A percentile compares a stretch with the other conserved stretches of the same genome.
phyloP scores from a whole-genome alignment of 2,113 vertebrate species.

The Bos indicus region DNA sequence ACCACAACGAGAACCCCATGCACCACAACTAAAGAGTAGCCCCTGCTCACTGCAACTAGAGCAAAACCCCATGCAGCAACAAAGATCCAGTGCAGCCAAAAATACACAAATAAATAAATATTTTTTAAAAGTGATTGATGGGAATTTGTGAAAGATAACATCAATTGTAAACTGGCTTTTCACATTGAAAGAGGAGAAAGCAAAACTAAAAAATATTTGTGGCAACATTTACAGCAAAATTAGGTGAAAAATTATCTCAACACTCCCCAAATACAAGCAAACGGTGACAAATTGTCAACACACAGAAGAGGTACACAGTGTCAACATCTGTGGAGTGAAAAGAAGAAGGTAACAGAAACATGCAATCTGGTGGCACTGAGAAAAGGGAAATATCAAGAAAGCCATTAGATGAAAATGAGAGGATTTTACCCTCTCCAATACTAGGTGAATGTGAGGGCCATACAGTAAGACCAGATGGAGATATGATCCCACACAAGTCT shows the following conservation, averaged over 20 bases:
- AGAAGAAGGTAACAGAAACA: not conserved
- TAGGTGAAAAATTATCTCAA: not conserved
- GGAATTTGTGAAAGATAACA: not conserved
- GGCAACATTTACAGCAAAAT: not conserved
- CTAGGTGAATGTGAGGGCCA: not conserved
- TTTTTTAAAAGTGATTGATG: not conserved
- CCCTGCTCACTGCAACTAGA: not conserved
- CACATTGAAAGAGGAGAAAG: not conserved
- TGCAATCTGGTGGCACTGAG: not conserved
- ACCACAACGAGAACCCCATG: not conserved
- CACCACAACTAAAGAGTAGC: not conserved
- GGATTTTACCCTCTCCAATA: not conserved
- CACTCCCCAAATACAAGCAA: not conserved
- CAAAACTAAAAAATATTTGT: not conserved
- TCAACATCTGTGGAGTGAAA: not conserved
- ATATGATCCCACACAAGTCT: not conserved
- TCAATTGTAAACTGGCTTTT: not conserved
- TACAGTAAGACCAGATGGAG: not conserved
- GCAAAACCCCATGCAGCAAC: not conserved
- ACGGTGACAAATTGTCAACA: not conserved
- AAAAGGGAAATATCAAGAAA: not conserved
- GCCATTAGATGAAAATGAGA: not conserved
- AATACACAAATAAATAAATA: not conserved
- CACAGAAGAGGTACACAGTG: not conserved
- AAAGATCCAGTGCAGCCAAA: not conserved